A percentile compares a stretch with the other conserved stretches of the same genome.
These are phyloP conservation scores for Euplexia lucipara DNA, from an alignment of 2,888 invertebrate species.

Conservation along the genomic window DNA sequence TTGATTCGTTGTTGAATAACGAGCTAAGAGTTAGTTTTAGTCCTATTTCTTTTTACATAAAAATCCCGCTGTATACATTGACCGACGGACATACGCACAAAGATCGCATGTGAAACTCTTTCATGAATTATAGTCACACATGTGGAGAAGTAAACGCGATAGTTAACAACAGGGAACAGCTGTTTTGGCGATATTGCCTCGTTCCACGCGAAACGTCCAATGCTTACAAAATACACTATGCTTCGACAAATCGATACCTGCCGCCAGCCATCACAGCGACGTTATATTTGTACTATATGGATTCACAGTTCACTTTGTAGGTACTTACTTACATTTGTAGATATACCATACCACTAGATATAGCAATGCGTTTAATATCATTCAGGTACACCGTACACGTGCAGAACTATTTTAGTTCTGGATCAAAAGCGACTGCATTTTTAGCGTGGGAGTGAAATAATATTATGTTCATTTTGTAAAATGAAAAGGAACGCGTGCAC, in stretches of 20 bases:
- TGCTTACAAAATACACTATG: slow-evolving; percentile 79
- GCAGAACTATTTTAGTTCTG: slow-evolving; percentile 31
- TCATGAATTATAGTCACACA: slow-evolving; percentile 50
- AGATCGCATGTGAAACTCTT: slow-evolving; percentile 8
- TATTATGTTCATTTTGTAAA: slow-evolving; percentile 23
- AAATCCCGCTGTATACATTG: not conserved
- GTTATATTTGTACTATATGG: slow-evolving; percentile 59
- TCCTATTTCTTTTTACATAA: not conserved
- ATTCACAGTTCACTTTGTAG: slow-evolving; percentile 41
- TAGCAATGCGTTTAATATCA: slow-evolving; percentile 35
- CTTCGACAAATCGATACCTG: slow-evolving; percentile 79
- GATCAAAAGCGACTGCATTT: slow-evolving; percentile 23
- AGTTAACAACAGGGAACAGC: slow-evolving; percentile 76
- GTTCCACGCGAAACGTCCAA: slow-evolving; percentile 75
- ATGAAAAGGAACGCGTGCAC: slow-evolving; percentile 22
- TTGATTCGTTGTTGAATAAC: too few species aligned
- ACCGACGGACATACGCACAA: not conserved
- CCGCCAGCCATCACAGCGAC: slow-evolving; percentile 68
- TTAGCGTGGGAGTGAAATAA: slow-evolving; percentile 32
- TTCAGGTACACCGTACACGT: slow-evolving; percentile 26
- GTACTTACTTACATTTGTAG: slow-evolving; percentile 8
- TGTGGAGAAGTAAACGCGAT: slow-evolving; percentile 69
- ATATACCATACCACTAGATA: slow-evolving; percentile 11
- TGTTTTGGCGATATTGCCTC: slow-evolving; percentile 78
- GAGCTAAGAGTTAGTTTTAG: too few species aligned